These are phyloP conservation scores for Drosophila mayaguana DNA, from an alignment of 2,888 invertebrate genomes.

Conservation along the genomic window DNA sequence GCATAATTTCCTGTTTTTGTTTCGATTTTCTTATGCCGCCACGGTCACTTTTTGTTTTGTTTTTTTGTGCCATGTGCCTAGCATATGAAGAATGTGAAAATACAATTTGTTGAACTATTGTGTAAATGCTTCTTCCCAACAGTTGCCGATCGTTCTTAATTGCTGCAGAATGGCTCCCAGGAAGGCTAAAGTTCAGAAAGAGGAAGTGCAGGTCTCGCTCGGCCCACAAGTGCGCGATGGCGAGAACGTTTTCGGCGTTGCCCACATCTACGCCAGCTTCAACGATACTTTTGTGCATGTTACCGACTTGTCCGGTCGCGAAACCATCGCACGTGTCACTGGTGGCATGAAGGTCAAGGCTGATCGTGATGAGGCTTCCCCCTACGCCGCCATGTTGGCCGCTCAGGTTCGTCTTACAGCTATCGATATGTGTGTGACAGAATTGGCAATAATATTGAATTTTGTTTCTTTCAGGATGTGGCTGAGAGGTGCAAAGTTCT, in stretches of 20 bases:
- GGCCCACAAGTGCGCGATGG: constrained; percentile 99
- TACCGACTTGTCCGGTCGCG: constrained; percentile 98
- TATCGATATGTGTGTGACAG: background rate
- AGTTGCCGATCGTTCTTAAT: constrained; percentile 52
- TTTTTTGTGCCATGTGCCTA: constrained; percentile 54
- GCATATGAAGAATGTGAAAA: constrained; percentile 18
- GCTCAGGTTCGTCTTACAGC: constrained; percentile 90
- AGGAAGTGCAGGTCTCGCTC: constrained; percentile 97
- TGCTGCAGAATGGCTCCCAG: constrained; percentile 94
- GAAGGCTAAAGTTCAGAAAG: constrained; percentile 98
- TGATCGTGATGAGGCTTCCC: constrained; percentile 99
- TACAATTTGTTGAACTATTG: constrained; percentile 35
- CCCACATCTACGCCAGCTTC: constrained; percentile 99
- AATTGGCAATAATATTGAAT: background rate
- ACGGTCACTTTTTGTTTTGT: constrained; percentile 35
- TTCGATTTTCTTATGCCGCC: constrained; percentile 11
- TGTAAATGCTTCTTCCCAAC: constrained; percentile 26
- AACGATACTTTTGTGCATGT: constrained; percentile 99
- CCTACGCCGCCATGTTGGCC: constrained; percentile 99
- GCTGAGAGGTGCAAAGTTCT: constrained; percentile 99
- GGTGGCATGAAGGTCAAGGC: constrained; percentile 99
- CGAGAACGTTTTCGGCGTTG: constrained; percentile 99
- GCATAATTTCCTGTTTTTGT: constrained; percentile 45
- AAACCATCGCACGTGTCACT: constrained; percentile 97
- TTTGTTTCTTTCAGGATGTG: constrained; percentile 90